Conservation (phyloP, 2,113 vertebrate genomes). For the Mastomys coucha region DNA sequence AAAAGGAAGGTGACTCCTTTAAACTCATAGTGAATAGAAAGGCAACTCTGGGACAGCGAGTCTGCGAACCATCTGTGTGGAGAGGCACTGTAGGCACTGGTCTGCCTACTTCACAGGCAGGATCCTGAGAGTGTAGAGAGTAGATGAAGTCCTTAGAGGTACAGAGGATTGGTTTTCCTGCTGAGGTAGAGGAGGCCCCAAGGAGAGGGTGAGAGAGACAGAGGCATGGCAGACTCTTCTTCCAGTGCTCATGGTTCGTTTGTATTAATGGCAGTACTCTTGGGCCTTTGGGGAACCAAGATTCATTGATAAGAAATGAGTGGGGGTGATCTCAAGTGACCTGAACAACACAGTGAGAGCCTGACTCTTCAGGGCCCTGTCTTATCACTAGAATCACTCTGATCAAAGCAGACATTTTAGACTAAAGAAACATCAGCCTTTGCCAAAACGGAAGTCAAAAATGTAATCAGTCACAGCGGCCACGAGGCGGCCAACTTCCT, state of each 20-base stretch:
- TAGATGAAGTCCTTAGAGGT: rapidly evolving
- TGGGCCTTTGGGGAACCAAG: not conserved
- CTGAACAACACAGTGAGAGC: not conserved
- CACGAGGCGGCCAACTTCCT: not conserved
- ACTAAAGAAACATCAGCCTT: not conserved
- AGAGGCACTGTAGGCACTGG: not conserved
- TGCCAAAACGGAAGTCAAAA: not conserved
- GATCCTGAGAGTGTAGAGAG: not conserved
- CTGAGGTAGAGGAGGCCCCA: no score
- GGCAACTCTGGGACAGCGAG: no score
- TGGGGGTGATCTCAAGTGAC: not conserved
- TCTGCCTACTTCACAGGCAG: not conserved
- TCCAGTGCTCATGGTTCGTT: rapidly evolving
- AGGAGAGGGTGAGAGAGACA: not conserved
- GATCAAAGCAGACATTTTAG: not conserved
- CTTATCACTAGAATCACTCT: not conserved
- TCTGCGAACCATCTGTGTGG: not conserved
- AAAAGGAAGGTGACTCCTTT: not conserved
- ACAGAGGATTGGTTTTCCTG: not conserved
- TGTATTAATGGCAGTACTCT: not conserved
- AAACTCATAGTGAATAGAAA: not conserved
- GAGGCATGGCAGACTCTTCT: not conserved
- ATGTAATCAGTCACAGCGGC: not conserved
- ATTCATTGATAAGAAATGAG: not conserved
- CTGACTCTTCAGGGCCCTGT: not conserved